Evolutionary conservation across 2,797 vertebrate species (phyloP).

Genomic region (Furcifer pardalis): DNA sequence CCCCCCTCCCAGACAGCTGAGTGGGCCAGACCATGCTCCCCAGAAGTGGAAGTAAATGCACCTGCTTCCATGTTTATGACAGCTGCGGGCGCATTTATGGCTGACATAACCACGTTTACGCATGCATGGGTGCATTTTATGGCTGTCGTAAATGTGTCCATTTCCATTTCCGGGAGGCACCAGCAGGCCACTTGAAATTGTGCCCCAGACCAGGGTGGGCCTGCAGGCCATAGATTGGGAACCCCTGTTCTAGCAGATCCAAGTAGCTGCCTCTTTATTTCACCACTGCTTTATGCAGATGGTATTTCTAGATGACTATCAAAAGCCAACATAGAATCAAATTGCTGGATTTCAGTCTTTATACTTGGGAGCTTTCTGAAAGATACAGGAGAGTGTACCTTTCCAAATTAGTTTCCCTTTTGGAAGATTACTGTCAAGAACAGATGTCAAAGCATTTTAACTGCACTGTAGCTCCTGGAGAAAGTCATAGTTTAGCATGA

Average conservation of each 20-base stretch:
- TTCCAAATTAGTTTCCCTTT: constrained; percentile 30
- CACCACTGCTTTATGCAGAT: constrained; percentile 1
- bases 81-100: too few relatives aligned
- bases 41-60: too few relatives aligned
- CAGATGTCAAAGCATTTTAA: constrained; percentile 10
- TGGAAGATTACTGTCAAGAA: constrained; percentile 16
- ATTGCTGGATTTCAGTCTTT: constrained; percentile 20
- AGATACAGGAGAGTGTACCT: constrained; percentile 10
- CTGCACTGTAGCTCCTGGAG: constrained; percentile 32
- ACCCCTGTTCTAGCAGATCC: constrained; percentile 4
- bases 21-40: too few relatives aligned
- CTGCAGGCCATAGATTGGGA: too few relatives aligned
- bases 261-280: neutral
- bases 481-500: constrained; percentile 20
- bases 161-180: too few relatives aligned
- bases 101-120: too few relatives aligned
- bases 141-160: too few relatives aligned
- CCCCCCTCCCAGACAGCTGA: too few relatives aligned
- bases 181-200: too few relatives aligned
- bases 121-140: too few relatives aligned
- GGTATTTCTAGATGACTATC: constrained; percentile 20
- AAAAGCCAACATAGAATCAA: neutral
- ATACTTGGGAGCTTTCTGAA: constrained; percentile 36
- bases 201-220: too few relatives aligned
- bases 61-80: too few relatives aligned